These are phyloP conservation scores for Notoglanidium macrostoma DNA, from an alignment of 2,797 vertebrate species.

Conservation along the genomic window DNA sequence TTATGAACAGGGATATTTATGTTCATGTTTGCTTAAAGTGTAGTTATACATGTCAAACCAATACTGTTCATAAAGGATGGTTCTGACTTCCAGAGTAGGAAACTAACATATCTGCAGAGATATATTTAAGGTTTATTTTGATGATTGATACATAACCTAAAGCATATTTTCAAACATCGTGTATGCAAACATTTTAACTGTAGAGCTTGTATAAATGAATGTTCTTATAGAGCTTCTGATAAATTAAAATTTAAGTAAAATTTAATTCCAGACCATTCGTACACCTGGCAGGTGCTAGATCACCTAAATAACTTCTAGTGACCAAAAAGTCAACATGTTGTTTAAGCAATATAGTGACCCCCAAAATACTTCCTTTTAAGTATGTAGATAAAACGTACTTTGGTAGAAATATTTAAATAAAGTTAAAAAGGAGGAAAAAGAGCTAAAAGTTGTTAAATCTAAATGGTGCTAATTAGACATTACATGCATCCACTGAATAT, in stretches of 20 bases:
- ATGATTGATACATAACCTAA: background rate
- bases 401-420: slow-evolving; percentile 36
- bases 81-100: background rate
- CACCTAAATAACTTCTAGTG: background rate
- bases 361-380: slow-evolving; percentile 47
- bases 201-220: background rate
- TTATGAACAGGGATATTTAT: background rate
- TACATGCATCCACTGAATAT: slow-evolving; percentile 70
- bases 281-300: slow-evolving; percentile 15
- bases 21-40: background rate
- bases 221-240: background rate
- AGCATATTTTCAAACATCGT: background rate
- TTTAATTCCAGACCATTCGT: slow-evolving; percentile 19
- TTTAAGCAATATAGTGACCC: slow-evolving; percentile 19
- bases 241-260: background rate
- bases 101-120: background rate
- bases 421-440: slow-evolving; percentile 40
- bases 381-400: slow-evolving; percentile 37
- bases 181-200: background rate
- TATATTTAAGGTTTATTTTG: background rate
- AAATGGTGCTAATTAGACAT: slow-evolving; percentile 73
- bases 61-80: background rate
- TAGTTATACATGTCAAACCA: slow-evolving; percentile 1
- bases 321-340: slow-evolving; percentile 5
- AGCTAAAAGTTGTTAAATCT: slow-evolving; percentile 61